Evolutionary conservation across 2,888 invertebrate species (phyloP).

Genomic region (Nomada flava): DNA sequence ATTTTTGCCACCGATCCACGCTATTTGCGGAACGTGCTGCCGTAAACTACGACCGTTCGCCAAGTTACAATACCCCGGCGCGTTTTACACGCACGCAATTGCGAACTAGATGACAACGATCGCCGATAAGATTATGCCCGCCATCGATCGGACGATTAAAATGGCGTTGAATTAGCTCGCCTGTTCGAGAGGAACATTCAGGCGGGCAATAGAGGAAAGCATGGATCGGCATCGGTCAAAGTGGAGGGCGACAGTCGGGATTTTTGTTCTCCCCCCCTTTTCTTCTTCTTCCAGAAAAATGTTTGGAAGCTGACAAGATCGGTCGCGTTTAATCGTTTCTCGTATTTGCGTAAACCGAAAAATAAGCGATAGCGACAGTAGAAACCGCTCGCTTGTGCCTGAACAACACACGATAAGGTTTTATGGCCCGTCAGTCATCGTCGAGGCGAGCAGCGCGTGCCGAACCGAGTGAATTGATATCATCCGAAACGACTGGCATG

Average conservation of each 20-base stretch:
- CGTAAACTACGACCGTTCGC: conserved; percentile 15
- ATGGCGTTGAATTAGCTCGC: not conserved
- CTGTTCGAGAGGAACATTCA: conserved; percentile 6
- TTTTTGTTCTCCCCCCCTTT: not conserved
- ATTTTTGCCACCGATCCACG: not conserved
- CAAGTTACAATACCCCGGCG: conserved; percentile 28
- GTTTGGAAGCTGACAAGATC: conserved; percentile 62
- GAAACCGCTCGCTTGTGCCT: conserved; percentile 75
- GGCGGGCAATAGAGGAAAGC: not conserved
- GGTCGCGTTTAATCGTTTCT: conserved; percentile 75
- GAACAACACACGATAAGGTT: conserved; percentile 79
- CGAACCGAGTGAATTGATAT: conserved; percentile 62
- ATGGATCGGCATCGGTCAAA: not conserved
- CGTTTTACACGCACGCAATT: conserved; percentile 22
- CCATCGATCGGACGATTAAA: conserved; percentile 39
- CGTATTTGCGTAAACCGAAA: conserved; percentile 77
- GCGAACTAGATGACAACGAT: conserved; percentile 39
- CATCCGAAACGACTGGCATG: conserved; percentile 41
- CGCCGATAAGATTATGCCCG: conserved; percentile 47
- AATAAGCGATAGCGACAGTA: conserved; percentile 75
- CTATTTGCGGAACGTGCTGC: conserved; percentile 30
- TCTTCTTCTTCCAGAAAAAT: not conserved
- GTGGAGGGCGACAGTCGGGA: not conserved
- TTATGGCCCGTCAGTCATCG: conserved; percentile 81
- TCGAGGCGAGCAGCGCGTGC: conserved; percentile 61